These are phyloP conservation scores for Aythya baeri DNA, from an alignment of 2,113 vertebrate genomes.

Conservation along the genomic window DNA sequence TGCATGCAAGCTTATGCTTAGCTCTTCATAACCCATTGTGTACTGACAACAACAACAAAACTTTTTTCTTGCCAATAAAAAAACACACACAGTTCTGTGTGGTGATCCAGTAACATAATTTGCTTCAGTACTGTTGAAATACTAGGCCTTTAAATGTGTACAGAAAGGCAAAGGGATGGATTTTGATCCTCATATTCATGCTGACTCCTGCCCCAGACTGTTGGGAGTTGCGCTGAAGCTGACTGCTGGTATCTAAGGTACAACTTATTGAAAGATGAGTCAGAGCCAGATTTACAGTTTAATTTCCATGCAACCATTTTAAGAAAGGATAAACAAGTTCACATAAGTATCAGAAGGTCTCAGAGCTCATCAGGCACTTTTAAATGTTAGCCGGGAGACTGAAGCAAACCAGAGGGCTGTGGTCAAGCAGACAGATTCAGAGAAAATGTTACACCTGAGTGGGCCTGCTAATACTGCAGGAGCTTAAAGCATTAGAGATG, in stretches of 20 bases:
- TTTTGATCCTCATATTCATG: rapidly evolving
- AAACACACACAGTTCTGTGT: rapidly evolving
- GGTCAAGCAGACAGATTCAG: conserved; percentile 24
- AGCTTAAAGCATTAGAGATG: not conserved
- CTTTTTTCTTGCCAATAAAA: not conserved
- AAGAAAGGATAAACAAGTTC: conserved; percentile 14
- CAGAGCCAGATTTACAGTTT: not conserved
- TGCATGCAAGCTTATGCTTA: not conserved
- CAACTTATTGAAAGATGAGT: not conserved
- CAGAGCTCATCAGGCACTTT: not conserved
- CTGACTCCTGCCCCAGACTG: not conserved
- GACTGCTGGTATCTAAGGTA: not conserved
- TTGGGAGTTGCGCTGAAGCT: not conserved
- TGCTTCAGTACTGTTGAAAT: not conserved
- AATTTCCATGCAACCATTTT: conserved; percentile 8
- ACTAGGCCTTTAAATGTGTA: not conserved
- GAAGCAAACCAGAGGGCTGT: not conserved
- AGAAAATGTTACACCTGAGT: conserved; percentile 36
- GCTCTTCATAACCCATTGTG: not conserved
- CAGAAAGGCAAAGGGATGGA: not conserved
- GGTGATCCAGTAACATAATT: not conserved
- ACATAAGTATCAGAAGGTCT: not conserved
- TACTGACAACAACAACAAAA: not conserved
- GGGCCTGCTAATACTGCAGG: not conserved
- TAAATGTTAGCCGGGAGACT: not conserved